Conservation (phyloP, 2,797 vertebrate species). For the Bucorvus abyssinicus region DNA sequence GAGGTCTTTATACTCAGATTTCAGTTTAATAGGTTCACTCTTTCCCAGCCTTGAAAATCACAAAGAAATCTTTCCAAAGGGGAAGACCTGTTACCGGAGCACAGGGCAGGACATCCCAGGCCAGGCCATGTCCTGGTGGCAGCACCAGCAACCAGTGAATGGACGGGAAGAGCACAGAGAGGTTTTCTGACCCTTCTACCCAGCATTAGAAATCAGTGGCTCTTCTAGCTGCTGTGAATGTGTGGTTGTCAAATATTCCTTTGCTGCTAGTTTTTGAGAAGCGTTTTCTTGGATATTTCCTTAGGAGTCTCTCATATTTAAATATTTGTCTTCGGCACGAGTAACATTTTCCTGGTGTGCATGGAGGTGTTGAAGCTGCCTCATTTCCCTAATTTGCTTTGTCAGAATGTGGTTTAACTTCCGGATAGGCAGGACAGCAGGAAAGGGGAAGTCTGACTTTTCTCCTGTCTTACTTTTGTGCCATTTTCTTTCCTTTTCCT, state of each 20-base stretch:
- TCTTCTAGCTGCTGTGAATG: background rate
- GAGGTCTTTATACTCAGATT: background rate
- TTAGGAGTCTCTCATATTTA: background rate
- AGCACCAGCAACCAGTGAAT: background rate
- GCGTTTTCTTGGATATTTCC: background rate
- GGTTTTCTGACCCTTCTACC: background rate
- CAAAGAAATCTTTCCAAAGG: background rate
- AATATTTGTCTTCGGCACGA: background rate
- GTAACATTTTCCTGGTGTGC: background rate
- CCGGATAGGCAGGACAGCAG: background rate
- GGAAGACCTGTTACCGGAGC: background rate
- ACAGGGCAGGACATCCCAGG: accelerated
- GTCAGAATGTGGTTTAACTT: background rate
- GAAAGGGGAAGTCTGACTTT: background rate
- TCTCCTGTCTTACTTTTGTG: background rate
- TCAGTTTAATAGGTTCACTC: accelerated
- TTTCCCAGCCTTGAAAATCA: background rate
- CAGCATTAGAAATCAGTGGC: background rate
- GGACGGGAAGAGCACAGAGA: background rate
- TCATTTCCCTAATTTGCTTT: background rate
- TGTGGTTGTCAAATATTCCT: background rate
- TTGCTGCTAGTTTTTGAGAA: background rate
- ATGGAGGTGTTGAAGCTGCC: background rate
- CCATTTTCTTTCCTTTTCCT: background rate
- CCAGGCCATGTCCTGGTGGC: background rate